Evolutionary conservation across 2,113 vertebrate species (phyloP), one percentile per base, ranked within the genome.

Genomic region (Platysternon megacephalum): DNA sequence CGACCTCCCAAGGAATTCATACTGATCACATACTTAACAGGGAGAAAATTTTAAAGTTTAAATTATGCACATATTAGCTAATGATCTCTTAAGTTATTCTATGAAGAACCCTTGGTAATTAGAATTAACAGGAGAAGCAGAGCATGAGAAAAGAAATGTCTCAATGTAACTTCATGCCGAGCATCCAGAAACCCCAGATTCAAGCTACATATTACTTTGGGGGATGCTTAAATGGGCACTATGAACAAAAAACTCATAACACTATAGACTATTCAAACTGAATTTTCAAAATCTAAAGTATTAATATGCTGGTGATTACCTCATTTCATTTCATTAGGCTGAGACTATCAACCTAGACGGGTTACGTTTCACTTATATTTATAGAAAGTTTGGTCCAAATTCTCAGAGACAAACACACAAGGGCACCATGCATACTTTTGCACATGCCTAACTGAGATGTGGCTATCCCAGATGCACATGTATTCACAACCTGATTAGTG

Each of bases 161-260:
- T 88, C 89, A 78, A 65, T 88, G 90, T 87, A 87, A 89, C 82
- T 96, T 93, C 85, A 86, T 93, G 87, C 84, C 1, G 1, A 96
- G 91, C 78, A 96, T 92, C 95, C 90, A 94, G 44, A 94, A 95
- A 96, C 90, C 92, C 94, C 88, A 97, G 89, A 97, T 81, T 89
- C 91, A 79, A 93, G 87, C 88, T 95, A 74, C 86, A 82, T 74
- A 82, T 93, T 94, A 95, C 94, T 92, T 96, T 93, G 87, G 87
- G 85, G 55, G 95, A 81, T 72, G 44, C 93, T 95, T 95, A 95
- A 97, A 95, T 91, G 86, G 86, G 74, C 84, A 93, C 82, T 97
- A 93, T 90, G 94, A 96, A 88, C 82, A 92, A 96, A 95, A 95
- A 97, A 93, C 92, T 94, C 65, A 44, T 86, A 87, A 84, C 72